These are phyloP conservation scores for Donacobius atricapilla DNA, from an alignment of 2,113 vertebrate genomes.

Conservation along the genomic window DNA sequence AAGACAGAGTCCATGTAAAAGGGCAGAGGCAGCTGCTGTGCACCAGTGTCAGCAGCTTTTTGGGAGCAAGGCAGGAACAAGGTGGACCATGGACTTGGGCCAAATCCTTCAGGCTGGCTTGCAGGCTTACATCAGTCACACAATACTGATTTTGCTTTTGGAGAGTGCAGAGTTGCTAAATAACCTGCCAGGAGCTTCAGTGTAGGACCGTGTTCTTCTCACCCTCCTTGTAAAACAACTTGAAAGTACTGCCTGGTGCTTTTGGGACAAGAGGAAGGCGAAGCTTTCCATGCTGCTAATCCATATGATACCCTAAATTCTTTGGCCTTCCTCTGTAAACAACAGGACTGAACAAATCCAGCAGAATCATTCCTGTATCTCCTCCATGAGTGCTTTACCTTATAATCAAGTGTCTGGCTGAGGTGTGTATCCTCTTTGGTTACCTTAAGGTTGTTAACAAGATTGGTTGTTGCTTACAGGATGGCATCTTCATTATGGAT, in stretches of 20 bases:
- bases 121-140: not conserved
- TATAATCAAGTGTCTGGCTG: not conserved
- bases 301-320: not conserved
- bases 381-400: not conserved
- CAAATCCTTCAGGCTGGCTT: not conserved
- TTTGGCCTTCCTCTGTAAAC: not conserved
- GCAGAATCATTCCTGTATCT: not conserved
- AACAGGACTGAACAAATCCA: not conserved
- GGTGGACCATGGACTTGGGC: not conserved
- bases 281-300: not conserved
- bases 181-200: not conserved
- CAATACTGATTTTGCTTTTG: not conserved
- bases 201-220: not conserved
- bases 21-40: not conserved
- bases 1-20: not conserved
- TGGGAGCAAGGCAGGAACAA: not conserved
- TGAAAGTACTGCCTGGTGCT: not conserved
- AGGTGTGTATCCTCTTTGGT: not conserved
- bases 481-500: not conserved
- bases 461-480: not conserved
- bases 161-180: not conserved
- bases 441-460: not conserved
- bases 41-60: not conserved
- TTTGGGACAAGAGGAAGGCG: not conserved
- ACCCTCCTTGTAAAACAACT: not conserved